Conservation (phyloP, 2,113 vertebrate species). For the Myxocyprinus asiaticus region DNA sequence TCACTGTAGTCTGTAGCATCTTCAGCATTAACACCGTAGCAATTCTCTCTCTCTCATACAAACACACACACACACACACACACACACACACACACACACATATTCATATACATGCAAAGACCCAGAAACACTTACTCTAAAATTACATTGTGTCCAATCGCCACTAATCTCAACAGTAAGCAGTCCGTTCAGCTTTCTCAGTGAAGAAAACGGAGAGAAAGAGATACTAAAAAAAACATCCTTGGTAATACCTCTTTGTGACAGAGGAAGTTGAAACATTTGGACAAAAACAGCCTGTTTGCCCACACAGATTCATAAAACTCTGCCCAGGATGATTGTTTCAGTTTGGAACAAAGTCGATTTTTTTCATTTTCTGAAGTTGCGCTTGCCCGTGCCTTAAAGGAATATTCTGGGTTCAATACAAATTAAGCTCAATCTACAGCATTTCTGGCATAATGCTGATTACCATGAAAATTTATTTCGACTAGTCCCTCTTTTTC, state of each 20-base stretch:
- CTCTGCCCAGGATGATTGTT: no score
- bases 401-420: no score
- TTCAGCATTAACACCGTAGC: background rate
- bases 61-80: background rate
- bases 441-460: no score
- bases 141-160: constrained; percentile 35
- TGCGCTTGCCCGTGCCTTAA: no score
- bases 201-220: background rate
- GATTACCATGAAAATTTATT: no score
- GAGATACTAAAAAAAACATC: constrained; percentile 2
- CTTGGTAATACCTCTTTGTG: constrained; percentile 6
- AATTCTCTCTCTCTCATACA: background rate
- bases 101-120: background rate
- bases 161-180: constrained; percentile 35
- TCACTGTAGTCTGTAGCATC: constrained; percentile 13
- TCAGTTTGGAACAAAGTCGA: no score
- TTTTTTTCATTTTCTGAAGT: no score
- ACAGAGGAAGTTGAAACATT: background rate
- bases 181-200: constrained; percentile 17
- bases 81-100: no score
- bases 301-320: background rate
- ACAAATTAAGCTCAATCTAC: no score
- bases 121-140: constrained; percentile 21
- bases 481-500: no score
- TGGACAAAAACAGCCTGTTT: constrained; percentile 1